Percentiles rank a stretch among this genome's conserved stretches.
These are phyloP conservation scores for Tupiocoris notatus DNA, from an alignment of 2,888 invertebrate genomes.

Conservation along the genomic window DNA sequence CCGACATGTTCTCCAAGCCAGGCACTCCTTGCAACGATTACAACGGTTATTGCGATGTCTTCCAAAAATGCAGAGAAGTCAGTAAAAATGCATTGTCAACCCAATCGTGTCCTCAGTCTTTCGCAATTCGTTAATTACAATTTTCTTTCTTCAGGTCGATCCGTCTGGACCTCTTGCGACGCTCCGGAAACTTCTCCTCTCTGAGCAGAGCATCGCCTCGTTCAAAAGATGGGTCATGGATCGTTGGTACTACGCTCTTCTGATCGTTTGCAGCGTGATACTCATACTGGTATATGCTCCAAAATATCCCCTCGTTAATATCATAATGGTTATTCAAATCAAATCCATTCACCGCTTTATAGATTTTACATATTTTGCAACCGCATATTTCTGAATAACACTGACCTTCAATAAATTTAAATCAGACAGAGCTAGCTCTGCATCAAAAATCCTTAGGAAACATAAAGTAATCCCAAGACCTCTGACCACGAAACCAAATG, in stretches of 20 bases:
- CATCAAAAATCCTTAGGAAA: too few relatives aligned
- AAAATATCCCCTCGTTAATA: too few relatives aligned
- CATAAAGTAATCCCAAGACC: too few relatives aligned
- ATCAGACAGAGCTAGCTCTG: too few relatives aligned
- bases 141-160: slow-evolving; percentile 63
- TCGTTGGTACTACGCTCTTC: slow-evolving; percentile 87
- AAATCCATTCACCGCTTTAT: too few relatives aligned
- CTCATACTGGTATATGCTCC: slow-evolving; percentile 55
- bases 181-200: slow-evolving; percentile 77
- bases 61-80: slow-evolving; percentile 76
- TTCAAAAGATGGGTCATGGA: slow-evolving; percentile 83
- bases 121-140: neutral
- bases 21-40: slow-evolving; percentile 93
- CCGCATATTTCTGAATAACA: too few relatives aligned
- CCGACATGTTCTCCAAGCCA: slow-evolving; percentile 89
- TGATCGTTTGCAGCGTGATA: slow-evolving; percentile 71
- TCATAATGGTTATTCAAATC: too few relatives aligned
- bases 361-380: too few relatives aligned
- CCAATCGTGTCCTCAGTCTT: too few relatives aligned
- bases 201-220: slow-evolving; percentile 85
- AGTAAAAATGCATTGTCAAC: too few relatives aligned
- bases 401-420: too few relatives aligned
- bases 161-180: slow-evolving; percentile 90
- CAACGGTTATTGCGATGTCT: slow-evolving; percentile 77
- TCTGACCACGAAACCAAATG: too few relatives aligned